Conservation (phyloP, 2,113 vertebrate genomes). For the Cyphomyrus discorhynchus region DNA sequence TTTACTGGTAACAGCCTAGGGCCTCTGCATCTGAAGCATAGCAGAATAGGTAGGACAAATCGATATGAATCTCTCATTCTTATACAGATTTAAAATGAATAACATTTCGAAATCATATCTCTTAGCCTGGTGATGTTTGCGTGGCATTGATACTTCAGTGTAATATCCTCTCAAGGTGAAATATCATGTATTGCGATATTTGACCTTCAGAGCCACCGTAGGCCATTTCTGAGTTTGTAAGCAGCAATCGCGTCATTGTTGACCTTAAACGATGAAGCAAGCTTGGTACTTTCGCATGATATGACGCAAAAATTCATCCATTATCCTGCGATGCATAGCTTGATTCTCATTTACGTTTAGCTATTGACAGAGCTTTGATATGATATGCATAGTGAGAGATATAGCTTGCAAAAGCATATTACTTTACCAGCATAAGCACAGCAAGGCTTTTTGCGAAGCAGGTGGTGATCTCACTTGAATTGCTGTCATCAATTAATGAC, state of each 20-base stretch:
- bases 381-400: neutral
- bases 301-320: conserved; percentile 21
- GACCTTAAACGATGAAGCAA: conserved; percentile 33
- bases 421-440: neutral
- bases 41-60: neutral
- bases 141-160: conserved; percentile 19
- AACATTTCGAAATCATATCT: neutral
- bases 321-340: neutral
- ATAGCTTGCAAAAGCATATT: neutral
- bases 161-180: neutral
- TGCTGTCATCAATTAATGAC: neutral
- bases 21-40: neutral
- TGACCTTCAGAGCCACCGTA: conserved; percentile 32
- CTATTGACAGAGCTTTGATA: neutral
- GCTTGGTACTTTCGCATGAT: conserved; percentile 28
- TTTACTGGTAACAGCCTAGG: neutral
- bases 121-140: neutral
- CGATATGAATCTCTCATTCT: neutral
- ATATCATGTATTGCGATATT: conserved; percentile 24
- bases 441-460: neutral
- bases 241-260: conserved; percentile 26
- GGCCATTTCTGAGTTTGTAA: conserved; percentile 21
- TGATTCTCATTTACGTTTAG: conserved; percentile 6
- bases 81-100: neutral
- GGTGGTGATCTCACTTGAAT: neutral